Conservation (phyloP, 2,888 invertebrate genomes). For the Vesta saturnalis region DNA sequence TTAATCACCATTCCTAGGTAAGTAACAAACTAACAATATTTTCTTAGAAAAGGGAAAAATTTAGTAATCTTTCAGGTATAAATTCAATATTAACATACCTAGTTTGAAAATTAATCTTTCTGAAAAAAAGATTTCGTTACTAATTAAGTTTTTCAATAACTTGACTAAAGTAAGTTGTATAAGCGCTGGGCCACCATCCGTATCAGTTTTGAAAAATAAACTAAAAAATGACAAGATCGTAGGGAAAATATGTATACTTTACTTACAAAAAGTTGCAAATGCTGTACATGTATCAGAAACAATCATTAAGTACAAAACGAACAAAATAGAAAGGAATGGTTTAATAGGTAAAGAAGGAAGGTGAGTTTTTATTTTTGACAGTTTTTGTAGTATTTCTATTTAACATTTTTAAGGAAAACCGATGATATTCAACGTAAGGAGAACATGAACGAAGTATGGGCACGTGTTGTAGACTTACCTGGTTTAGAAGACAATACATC, state of each 20-base stretch:
- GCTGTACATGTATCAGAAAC: neutral
- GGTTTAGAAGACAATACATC: slow-evolving; percentile 87
- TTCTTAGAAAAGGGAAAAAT: neutral
- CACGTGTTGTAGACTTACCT: slow-evolving; percentile 78
- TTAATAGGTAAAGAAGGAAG: neutral
- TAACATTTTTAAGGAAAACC: slow-evolving; percentile 18
- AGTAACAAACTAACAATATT: slow-evolving; percentile 24
- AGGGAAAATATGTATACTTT: slow-evolving; percentile 6
- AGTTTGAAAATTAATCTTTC: slow-evolving; percentile 80
- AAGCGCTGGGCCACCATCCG: too few species aligned
- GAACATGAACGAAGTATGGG: slow-evolving; percentile 72
- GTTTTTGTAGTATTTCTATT: neutral
- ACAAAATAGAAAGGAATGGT: neutral
- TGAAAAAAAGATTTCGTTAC: slow-evolving; percentile 72
- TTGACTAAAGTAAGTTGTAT: slow-evolving; percentile 22
- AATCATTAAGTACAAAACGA: neutral
- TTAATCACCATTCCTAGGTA: slow-evolving; percentile 58
- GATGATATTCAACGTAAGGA: slow-evolving; percentile 45
- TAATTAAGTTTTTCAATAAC: slow-evolving; percentile 69
- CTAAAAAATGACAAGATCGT: slow-evolving; percentile 13
- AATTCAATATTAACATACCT: slow-evolving; percentile 77
- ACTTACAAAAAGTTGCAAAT: neutral
- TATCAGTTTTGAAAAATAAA: neutral
- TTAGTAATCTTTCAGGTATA: slow-evolving; percentile 67
- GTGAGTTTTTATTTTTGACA: neutral